phyloP scores from a whole-genome alignment of 2,888 invertebrate genomes.

The Phymatocera aterrima region DNA sequence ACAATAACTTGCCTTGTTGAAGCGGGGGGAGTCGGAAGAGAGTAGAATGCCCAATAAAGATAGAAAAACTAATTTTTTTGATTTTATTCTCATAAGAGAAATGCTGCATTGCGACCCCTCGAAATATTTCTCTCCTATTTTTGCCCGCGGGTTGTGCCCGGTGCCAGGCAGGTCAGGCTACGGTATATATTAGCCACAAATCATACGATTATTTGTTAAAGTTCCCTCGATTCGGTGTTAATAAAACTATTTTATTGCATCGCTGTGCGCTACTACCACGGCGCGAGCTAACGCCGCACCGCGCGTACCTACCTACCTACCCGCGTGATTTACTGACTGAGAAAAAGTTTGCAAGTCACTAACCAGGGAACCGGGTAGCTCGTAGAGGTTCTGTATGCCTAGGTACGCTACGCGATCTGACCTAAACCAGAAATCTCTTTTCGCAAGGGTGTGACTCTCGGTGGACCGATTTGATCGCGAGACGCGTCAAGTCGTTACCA shows the following conservation, averaged over 20 bases:
- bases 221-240: conserved; percentile 43
- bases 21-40: not conserved
- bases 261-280: conserved; percentile 11
- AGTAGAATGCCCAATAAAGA: not conserved
- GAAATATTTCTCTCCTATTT: conserved; percentile 33
- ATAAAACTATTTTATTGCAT: conserved; percentile 47
- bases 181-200: conserved; percentile 47
- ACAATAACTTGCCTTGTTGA: too few relatives aligned
- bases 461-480: conserved; percentile 40
- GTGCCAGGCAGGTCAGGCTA: conserved; percentile 37
- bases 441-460: conserved; percentile 25
- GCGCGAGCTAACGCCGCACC: too few relatives aligned
- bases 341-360: conserved; percentile 43
- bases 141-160: conserved; percentile 24
- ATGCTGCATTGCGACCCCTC: conserved; percentile 42
- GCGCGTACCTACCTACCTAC: too few relatives aligned
- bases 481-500: conserved; percentile 39
- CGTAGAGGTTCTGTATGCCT: not conserved
- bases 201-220: conserved; percentile 48
- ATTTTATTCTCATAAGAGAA: conserved; percentile 33
- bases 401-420: not conserved
- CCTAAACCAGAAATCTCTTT: conserved; percentile 35
- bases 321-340: conserved; percentile 43
- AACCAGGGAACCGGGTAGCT: not conserved
- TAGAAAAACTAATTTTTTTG: too few relatives aligned